Percentiles rank a stretch among this genome's conserved stretches.
These are phyloP conservation scores for Pogonognathellus flavescens DNA, from an alignment of 1,140 invertebrate species.

Conservation along the genomic window DNA sequence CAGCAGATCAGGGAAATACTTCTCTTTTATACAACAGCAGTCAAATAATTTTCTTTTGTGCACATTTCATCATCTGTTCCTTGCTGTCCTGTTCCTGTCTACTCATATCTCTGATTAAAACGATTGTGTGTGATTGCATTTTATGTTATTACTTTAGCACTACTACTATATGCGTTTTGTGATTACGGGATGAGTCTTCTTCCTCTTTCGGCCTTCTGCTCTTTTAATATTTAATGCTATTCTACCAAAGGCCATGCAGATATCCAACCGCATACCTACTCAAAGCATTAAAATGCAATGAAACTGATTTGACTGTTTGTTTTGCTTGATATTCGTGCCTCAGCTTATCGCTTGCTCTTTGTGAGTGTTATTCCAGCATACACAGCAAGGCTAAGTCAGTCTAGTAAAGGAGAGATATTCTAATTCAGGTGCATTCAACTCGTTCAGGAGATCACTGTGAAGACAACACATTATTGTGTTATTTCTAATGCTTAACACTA, in stretches of 20 bases:
- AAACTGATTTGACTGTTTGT: background rate
- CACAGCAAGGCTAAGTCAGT: too few species aligned
- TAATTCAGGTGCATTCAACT: constrained; percentile 59
- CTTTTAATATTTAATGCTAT: too few species aligned
- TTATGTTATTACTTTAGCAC: background rate
- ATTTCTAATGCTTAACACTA: background rate
- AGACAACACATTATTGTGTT: background rate
- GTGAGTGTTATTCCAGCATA: too few species aligned
- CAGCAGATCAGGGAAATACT: too few species aligned
- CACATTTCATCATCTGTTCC: background rate
- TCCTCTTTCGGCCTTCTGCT: too few species aligned
- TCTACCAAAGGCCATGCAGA: too few species aligned
- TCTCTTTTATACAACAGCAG: background rate
- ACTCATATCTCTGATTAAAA: constrained; percentile 11
- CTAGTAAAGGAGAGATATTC: background rate
- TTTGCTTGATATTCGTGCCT: background rate
- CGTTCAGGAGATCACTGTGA: background rate
- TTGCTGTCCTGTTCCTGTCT: background rate
- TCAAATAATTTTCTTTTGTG: constrained; percentile 12
- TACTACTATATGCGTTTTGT: background rate
- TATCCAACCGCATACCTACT: background rate
- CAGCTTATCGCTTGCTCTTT: too few species aligned
- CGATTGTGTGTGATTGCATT: background rate
- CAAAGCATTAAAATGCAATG: background rate
- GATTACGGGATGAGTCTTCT: too few species aligned